Evolutionary conservation across 2,888 invertebrate species (phyloP), one percentile per base, ranked within the genome.

Genomic region (Dicranocentrus wangi): DNA sequence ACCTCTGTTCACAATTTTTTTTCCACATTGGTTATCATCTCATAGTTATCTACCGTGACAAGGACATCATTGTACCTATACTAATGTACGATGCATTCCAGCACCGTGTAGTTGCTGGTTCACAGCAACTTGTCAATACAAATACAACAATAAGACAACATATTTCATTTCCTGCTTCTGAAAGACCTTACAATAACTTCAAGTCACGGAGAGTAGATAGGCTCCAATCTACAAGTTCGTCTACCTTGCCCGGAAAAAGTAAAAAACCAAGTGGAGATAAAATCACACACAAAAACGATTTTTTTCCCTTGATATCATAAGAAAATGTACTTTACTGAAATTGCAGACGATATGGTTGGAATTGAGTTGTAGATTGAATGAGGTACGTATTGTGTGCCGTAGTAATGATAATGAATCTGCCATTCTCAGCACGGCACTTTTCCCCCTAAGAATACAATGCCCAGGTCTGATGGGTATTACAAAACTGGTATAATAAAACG

Each of bases 101-200:
- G n/a, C n/a, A n/a, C n/a, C n/a, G n/a, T n/a, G n/a, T n/a, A n/a
- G n/a, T n/a, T n/a, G n/a, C n/a, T n/a, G n/a, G n/a, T n/a, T n/a
- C n/a, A n/a, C n/a, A n/a, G n/a, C n/a, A n/a, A n/a, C n/a, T n/a
- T n/a, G n/a, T n/a, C n/a, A n/a, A n/a, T n/a, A n/a, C n/a, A n/a
- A n/a, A n/a, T n/a, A n/a, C n/a, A n/a, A n/a, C n/a, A n/a, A 25
- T n/a, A 60, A 23, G 60, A 63, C 19, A 28, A 5, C 28, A 39
- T 19, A 65, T 55, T 66, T 66, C 63, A 66, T 75, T 75, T 75
- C 75, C 75, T 65, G 75, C 66, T 55, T 75, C 15, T 63, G 42
- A 75, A 23, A n/a, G 43, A 66, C 55, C 32, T 55, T 55, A 5
- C 15, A 8, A 32, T 7, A 32, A 32, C 3, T 32, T 10, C 7